Conservation (phyloP, 2,113 vertebrate genomes). For the Aramus guarauna region DNA sequence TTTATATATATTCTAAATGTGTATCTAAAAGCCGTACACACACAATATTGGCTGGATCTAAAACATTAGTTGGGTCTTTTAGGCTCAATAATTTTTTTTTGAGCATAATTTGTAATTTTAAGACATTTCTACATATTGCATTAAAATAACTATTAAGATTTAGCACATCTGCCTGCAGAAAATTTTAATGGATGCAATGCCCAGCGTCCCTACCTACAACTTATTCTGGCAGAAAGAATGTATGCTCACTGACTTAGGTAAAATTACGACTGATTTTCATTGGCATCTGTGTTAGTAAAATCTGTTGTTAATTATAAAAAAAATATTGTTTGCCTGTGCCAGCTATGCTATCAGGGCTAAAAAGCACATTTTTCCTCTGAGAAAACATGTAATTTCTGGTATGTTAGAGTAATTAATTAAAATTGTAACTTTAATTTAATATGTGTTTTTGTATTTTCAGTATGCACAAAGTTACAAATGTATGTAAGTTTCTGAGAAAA, state of each 20-base stretch:
- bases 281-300: not conserved
- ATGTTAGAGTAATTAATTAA: not conserved
- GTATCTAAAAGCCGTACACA: not conserved
- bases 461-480: not conserved
- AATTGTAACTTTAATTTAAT: not conserved
- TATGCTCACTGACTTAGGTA: not conserved
- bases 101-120: not conserved
- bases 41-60: not conserved
- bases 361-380: not conserved
- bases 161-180: not conserved
- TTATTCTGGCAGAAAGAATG: not conserved
- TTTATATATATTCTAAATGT: not conserved
- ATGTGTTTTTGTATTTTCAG: not conserved
- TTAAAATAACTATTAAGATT: not conserved
- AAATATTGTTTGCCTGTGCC: not conserved
- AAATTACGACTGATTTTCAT: not conserved
- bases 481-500: not conserved
- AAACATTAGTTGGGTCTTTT: not conserved
- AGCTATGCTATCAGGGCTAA: not conserved
- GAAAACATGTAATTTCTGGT: not conserved
- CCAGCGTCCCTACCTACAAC: fast-evolving
- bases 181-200: not conserved
- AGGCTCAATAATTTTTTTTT: not conserved
- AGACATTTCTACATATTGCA: not conserved
- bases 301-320: not conserved